phyloP scores from a whole-genome alignment of 2,113 vertebrate genomes.

The Pachypanchax playfairii region DNA sequence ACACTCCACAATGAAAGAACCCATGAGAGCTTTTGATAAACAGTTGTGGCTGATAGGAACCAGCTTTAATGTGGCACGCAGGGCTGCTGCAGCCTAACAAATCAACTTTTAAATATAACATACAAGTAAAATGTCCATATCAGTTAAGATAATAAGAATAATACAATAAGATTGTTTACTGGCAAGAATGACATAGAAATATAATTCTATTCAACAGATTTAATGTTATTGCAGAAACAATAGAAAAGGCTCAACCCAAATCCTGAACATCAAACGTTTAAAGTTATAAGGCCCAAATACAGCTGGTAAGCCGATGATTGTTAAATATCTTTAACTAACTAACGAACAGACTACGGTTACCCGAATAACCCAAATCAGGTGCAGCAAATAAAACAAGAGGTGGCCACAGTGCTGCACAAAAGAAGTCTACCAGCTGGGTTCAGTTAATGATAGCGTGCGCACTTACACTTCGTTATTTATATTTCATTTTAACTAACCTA shows the following conservation, averaged over 20 bases:
- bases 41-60: slow-evolving; percentile 48
- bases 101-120: slow-evolving; percentile 7
- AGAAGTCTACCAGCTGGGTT: no score
- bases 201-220: no score
- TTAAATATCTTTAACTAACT: background rate
- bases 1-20: slow-evolving; percentile 43
- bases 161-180: background rate
- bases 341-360: no score
- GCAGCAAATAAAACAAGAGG: no score
- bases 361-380: no score
- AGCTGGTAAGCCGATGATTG: background rate
- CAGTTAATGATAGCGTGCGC: no score
- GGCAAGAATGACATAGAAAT: background rate
- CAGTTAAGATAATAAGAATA: background rate
- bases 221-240: background rate
- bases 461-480: no score
- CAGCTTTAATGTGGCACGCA: slow-evolving; percentile 40
- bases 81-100: background rate
- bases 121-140: background rate
- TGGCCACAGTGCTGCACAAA: no score
- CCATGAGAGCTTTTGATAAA: slow-evolving; percentile 49
- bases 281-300: no score
- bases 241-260: no score
- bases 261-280: no score
- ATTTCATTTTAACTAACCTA: no score